Percentiles rank a stretch among this genome's conserved stretches.
Conservation (phyloP, 2,797 vertebrate genomes). For the Sphenodon punctatus region DNA sequence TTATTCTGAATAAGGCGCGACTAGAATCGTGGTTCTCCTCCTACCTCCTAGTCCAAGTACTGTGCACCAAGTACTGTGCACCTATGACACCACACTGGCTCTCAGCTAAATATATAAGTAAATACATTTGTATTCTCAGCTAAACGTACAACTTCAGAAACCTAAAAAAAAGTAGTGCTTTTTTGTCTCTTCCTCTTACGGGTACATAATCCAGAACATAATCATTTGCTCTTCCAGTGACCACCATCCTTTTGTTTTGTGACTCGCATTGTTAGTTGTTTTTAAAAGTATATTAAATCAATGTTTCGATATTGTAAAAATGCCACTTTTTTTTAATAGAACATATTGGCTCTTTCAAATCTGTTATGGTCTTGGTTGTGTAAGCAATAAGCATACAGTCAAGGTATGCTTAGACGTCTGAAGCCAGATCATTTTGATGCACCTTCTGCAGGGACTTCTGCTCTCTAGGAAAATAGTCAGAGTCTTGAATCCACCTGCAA, state of each 20-base stretch:
- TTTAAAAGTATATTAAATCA: too few species aligned
- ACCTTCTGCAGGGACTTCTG: not conserved
- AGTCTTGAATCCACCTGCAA: not conserved
- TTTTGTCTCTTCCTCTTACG: not conserved
- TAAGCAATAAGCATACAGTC: not conserved
- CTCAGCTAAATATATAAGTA: too few species aligned
- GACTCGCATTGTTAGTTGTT: too few species aligned
- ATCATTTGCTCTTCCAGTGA: not conserved
- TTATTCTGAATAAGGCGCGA: too few species aligned
- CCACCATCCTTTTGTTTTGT: not conserved
- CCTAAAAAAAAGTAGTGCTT: not conserved
- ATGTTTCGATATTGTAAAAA: too few species aligned
- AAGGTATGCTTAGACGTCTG: not conserved
- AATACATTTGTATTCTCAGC: too few species aligned
- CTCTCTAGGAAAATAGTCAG: not conserved
- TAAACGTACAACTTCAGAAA: not conserved
- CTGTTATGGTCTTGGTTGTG: not conserved
- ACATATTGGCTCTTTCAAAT: not conserved
- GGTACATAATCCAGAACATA: not conserved
- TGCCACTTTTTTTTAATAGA: not conserved
- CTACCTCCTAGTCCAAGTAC: too few species aligned
- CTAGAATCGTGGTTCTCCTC: too few species aligned
- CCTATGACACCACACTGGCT: too few species aligned
- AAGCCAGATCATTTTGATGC: not conserved
- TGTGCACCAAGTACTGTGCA: too few species aligned